Evolutionary conservation across 2,113 vertebrate species (phyloP), one percentile per base, ranked within the genome.

Genomic region (Thamnaconus septentrionalis): DNA sequence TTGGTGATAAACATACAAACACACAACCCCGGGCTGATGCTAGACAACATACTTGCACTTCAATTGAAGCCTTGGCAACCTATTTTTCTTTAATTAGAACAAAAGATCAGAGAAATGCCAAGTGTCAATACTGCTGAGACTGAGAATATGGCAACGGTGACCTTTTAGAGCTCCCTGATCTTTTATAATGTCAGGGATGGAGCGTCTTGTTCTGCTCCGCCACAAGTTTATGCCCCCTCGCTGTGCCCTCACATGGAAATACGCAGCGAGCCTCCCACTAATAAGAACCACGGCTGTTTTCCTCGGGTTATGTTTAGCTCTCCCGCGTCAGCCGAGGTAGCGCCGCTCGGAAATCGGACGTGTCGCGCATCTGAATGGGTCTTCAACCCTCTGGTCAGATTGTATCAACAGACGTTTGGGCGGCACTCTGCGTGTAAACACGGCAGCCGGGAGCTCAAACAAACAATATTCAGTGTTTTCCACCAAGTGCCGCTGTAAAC

Each of bases 31-130:
- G 60, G 52, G 45, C 0, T n/a, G 43, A 47, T 3, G 39, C 44
- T 9, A 48, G 7, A 64, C 51, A 61, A 74, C 70, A 70, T 54
- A 72, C 45, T 51, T 61, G 3, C 18, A 9, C 39, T 73, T 75
- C 73, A 75, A 42, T 68, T 59, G 54, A 65, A 81, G 80, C 76
- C 79, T 66, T 77, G 79, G 84, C 82, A 90, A 90, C 82, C 83
- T 83, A 83, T 90, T 89, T 84, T 88, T 79, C 78, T 80, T 87
- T 89, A 90, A 91, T 91, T 90, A 90, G 86, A 87, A 83, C 81
- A 83, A 91, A 90, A 91, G 90, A 91, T 91, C 88, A 90, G 85
- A 90, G 88, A 91, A 91, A 91, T 91, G 87, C 88, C 90, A 91
- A 90, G 87, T 91, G 90, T 91, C 89, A 90, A 87, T 84, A 88